phyloP scores from a whole-genome alignment of 2,797 vertebrate genomes.

The Rhinophrynus dorsalis region DNA sequence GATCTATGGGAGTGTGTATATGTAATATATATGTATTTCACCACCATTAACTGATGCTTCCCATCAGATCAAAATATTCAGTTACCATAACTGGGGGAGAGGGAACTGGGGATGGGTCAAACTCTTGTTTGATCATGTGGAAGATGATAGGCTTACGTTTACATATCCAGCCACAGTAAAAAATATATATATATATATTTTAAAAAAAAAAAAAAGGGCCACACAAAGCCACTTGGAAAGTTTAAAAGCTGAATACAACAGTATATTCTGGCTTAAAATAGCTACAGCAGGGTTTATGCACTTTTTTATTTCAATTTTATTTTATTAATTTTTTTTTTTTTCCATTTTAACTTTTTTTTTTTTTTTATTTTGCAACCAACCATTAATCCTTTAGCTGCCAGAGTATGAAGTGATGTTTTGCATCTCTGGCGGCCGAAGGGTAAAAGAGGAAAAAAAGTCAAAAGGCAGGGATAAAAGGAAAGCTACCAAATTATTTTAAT shows the following conservation, averaged over 20 bases:
- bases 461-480: conserved; percentile 69
- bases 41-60: conserved; percentile 40
- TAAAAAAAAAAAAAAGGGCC: conserved; percentile 54
- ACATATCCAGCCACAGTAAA: conserved; percentile 70
- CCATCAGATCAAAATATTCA: conserved; percentile 59
- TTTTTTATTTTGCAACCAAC: conserved; percentile 62
- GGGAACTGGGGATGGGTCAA: conserved; percentile 57
- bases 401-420: background rate
- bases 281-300: conserved; percentile 71
- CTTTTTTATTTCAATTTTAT: conserved; percentile 53
- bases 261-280: conserved; percentile 68
- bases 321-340: background rate
- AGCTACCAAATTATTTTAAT: conserved; percentile 68
- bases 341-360: too few species aligned
- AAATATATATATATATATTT: background rate
- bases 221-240: conserved; percentile 71
- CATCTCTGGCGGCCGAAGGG: conserved; percentile 20
- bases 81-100: conserved; percentile 65
- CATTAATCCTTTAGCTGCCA: conserved; percentile 53
- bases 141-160: conserved; percentile 70
- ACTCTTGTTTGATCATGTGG: conserved; percentile 63
- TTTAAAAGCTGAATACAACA: conserved; percentile 56
- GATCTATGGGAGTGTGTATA: conserved; percentile 54
- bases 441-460: conserved; percentile 52
- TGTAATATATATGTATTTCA: conserved; percentile 22